Conservation (phyloP, 2,113 vertebrate genomes). For the Epinephelus fuscoguttatus region DNA sequence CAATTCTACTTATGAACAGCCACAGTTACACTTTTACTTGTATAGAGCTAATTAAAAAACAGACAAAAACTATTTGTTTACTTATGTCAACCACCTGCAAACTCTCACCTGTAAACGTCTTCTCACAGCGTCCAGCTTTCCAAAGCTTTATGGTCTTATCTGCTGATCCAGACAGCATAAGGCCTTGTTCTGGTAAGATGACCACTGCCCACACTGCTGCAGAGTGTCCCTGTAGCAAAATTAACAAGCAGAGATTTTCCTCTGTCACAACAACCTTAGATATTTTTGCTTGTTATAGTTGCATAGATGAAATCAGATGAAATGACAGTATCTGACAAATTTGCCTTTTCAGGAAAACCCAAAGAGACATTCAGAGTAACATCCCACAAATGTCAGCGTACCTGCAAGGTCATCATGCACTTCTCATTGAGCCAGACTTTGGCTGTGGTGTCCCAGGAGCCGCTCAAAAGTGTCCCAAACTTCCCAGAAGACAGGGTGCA, state of each 20-base stretch:
- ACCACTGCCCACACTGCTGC: constrained; percentile 96
- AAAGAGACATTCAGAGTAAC: no score
- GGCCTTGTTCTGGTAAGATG: constrained; percentile 95
- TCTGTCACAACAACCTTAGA: neutral
- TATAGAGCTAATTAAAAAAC: neutral
- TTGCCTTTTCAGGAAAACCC: neutral
- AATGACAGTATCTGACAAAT: neutral
- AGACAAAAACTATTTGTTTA: neutral
- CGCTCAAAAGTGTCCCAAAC: constrained; percentile 96
- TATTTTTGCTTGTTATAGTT: neutral
- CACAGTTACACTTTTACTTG: no score
- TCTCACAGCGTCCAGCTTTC: constrained; percentile 97
- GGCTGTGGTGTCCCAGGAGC: constrained; percentile 97
- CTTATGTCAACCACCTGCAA: neutral
- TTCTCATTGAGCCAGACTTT: constrained; percentile 98
- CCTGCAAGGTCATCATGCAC: constrained; percentile 99
- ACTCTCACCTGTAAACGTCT: constrained; percentile 90
- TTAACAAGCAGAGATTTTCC: constrained; percentile 14
- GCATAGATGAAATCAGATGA: neutral
- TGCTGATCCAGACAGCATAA: constrained; percentile 97
- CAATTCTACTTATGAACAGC: neutral
- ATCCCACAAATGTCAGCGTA: constrained; percentile 59
- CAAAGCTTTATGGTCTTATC: constrained; percentile 98
- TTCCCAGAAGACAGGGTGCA: constrained; percentile 96
- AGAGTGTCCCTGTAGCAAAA: constrained; percentile 89